Conservation (phyloP, 2,888 invertebrate genomes). For the Dione vanillae region DNA sequence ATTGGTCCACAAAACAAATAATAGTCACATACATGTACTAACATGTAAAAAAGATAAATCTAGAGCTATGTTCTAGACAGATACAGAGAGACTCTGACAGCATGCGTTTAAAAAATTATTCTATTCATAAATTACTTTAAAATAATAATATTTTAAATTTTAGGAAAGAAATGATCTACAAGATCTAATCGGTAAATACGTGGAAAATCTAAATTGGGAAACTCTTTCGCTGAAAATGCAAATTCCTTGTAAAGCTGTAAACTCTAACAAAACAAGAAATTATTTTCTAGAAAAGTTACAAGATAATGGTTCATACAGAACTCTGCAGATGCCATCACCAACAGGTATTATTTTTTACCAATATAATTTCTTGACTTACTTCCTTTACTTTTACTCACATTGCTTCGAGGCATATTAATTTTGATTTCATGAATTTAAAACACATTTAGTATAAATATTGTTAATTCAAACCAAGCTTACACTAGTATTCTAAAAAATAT, state of each 20-base stretch:
- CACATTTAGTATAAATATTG: too few relatives aligned
- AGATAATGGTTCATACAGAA: constrained; percentile 69
- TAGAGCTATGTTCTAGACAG: too few relatives aligned
- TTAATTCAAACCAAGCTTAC: too few relatives aligned
- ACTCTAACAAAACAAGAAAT: constrained; percentile 57
- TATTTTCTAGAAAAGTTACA: constrained; percentile 68
- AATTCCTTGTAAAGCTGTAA: constrained; percentile 61
- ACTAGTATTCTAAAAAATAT: too few relatives aligned
- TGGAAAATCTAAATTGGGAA: constrained; percentile 69
- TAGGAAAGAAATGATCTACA: constrained; percentile 65
- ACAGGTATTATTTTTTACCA: constrained; percentile 54
- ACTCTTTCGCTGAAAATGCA: constrained; percentile 68
- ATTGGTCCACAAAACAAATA: too few relatives aligned
- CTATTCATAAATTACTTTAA: neutral
- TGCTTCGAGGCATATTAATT: too few relatives aligned
- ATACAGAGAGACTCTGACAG: too few relatives aligned
- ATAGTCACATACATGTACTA: too few relatives aligned
- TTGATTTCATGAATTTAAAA: too few relatives aligned
- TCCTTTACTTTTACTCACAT: neutral
- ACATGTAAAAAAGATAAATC: too few relatives aligned
- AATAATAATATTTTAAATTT: constrained; percentile 11
- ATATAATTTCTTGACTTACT: neutral
- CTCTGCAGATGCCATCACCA: constrained; percentile 64
- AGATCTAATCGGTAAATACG: constrained; percentile 60
- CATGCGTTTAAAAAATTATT: too few relatives aligned